These are phyloP conservation scores for Bombus vancouverensis DNA, from an alignment of 1,140 invertebrate genomes.

Conservation along the genomic window DNA sequence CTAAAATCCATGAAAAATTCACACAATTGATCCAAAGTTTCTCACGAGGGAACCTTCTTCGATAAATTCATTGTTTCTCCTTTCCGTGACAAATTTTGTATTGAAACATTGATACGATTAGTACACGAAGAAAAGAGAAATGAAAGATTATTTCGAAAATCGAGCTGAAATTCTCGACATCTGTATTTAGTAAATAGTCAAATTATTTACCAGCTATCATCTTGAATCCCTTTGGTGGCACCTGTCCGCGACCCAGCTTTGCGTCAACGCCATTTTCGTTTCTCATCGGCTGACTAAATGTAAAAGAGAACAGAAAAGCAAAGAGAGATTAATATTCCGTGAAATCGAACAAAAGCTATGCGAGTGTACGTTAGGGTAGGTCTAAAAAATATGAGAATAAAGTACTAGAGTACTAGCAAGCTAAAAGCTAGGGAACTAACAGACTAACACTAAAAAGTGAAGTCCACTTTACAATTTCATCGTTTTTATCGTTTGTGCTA, in stretches of 20 bases:
- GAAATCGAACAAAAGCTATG: neutral
- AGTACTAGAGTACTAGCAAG: neutral
- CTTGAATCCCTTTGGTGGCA: slow-evolving; percentile 88
- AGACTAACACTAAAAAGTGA: neutral
- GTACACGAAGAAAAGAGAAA: too few relatives aligned
- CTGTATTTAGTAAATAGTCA: too few relatives aligned
- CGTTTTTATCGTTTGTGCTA: neutral
- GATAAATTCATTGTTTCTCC: neutral
- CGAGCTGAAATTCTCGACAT: neutral
- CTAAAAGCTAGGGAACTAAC: neutral
- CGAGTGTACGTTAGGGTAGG: neutral
- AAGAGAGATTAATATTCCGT: neutral
- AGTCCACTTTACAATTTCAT: neutral
- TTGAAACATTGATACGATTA: too few relatives aligned
- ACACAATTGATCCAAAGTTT: neutral
- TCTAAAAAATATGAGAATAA: neutral
- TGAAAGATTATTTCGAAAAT: neutral
- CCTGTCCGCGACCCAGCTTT: slow-evolving; percentile 89
- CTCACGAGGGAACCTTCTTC: neutral
- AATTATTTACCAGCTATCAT: slow-evolving; percentile 77
- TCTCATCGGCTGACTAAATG: slow-evolving; percentile 73
- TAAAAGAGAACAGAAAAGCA: neutral
- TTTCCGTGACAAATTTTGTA: neutral
- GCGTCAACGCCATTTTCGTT: slow-evolving; percentile 78
- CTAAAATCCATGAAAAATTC: slow-evolving; percentile 73